Evolutionary conservation across 2,113 vertebrate species (phyloP).

Genomic region (Rhabdornis inornatus): DNA sequence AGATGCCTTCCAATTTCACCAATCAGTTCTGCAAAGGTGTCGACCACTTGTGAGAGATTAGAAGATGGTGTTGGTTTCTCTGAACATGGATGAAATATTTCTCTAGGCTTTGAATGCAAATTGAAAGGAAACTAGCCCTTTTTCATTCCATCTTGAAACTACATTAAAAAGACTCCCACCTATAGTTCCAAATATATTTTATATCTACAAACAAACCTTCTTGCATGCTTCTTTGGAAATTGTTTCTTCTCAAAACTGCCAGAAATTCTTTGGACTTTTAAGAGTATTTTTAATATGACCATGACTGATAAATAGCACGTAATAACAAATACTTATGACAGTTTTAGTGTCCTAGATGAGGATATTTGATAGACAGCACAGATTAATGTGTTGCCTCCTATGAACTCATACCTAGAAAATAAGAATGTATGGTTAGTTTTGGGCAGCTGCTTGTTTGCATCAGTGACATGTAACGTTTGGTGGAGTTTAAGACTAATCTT

Average conservation of each 20-base stretch:
- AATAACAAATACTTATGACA: not conserved
- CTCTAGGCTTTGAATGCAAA: conserved; percentile 17
- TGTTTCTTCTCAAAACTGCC: not conserved
- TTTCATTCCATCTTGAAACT: not conserved
- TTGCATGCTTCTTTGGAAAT: not conserved
- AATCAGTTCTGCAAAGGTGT: not conserved
- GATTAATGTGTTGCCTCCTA: not conserved
- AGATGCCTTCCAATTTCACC: not conserved
- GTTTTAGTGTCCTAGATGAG: not conserved
- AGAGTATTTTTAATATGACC: not conserved
- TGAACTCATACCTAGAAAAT: not conserved
- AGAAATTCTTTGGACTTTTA: not conserved
- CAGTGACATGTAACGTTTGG: not conserved
- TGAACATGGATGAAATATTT: conserved; percentile 44
- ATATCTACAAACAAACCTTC: not conserved
- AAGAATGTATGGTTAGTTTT: not conserved
- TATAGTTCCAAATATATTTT: not conserved
- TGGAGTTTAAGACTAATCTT: not conserved
- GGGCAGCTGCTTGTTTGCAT: not conserved
- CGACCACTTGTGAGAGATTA: not conserved
- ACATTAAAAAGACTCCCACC: not conserved
- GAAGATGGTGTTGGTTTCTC: not conserved
- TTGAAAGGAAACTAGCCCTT: conserved; percentile 1
- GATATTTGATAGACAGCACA: not conserved
- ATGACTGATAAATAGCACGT: not conserved